Evolutionary conservation across 2,797 vertebrate genomes (phyloP), one percentile per base, ranked within the genome.

Genomic region (Simalia tracyae): DNA sequence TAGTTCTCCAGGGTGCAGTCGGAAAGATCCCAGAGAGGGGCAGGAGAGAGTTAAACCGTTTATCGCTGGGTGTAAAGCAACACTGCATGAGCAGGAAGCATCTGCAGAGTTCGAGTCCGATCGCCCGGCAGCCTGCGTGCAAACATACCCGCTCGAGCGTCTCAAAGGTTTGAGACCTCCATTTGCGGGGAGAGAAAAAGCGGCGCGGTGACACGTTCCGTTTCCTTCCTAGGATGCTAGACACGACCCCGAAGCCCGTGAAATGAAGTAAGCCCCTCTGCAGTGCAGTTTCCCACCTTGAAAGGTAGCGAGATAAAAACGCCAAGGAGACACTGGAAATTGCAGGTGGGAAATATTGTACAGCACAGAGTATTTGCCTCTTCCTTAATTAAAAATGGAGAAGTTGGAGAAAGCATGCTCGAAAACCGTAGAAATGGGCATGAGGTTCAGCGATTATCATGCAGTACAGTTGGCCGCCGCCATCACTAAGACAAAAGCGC

Each of bases 31-130:
- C 50, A 64, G 14, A 22, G 22, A 10, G 60, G 6, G 86, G 56
- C 63, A 89, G 63, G 88, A 92, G 17, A 59, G 84, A 59, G 88
- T 92, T 89, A 92, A 89, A 12, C 68, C 76, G 7, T 60, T 60
- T 54, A 42, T 14, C 3, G 46, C 68, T 12, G 56, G 68, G 81
- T 76, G 91, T 86, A 92, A 92, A 89, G 50, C 76, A 89, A 31
- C n/a, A 50, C 54, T 61, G 81, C 63, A 54, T 26, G 88, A 72
- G 11, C 63, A 86, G 81, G 56, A 92, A 89, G 91, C 63, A 72
- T 86, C 64, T 89, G 81, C 84, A 72, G 26, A 46, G 72, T 1
- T 15, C 26, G 1, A 54, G n/a, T n/a, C 14, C n/a, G 5, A 3
- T 28, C 17, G 54, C 61, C 54, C 61, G 9, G 11, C 10, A 46